These are phyloP conservation scores for Zophobas atratus DNA, from an alignment of 1,140 invertebrate genomes.

Conservation along the genomic window DNA sequence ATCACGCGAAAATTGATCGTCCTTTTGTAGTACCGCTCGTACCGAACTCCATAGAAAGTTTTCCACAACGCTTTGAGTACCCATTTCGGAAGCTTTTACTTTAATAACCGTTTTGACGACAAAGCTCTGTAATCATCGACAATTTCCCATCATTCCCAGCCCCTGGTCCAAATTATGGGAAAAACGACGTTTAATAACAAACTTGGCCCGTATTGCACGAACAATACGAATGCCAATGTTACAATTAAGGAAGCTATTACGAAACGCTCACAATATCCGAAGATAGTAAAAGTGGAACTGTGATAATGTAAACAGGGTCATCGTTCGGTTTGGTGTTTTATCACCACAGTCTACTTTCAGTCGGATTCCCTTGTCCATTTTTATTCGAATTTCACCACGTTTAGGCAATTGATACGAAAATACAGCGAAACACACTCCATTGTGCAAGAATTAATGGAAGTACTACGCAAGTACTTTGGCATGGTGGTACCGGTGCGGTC, in stretches of 20 bases:
- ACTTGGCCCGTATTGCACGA: not conserved
- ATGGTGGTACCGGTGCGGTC: no score
- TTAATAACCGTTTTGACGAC: no score
- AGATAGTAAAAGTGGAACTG: slow-evolving; percentile 27
- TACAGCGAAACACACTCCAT: slow-evolving; percentile 30
- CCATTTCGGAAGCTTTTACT: no score
- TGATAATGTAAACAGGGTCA: slow-evolving; percentile 41
- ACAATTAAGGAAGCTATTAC: slow-evolving; percentile 2
- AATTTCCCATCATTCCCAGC: not conserved
- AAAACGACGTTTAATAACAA: not conserved
- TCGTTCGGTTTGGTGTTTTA: slow-evolving; percentile 11
- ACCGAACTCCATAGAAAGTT: no score
- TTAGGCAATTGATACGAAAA: not conserved
- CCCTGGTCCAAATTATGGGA: not conserved
- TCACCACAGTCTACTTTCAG: slow-evolving; percentile 25
- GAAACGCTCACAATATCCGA: slow-evolving; percentile 8
- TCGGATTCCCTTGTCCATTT: slow-evolving; percentile 6
- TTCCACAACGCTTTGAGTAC: no score
- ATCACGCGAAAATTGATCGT: not conserved
- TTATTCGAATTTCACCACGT: slow-evolving; percentile 25
- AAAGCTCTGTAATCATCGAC: not conserved
- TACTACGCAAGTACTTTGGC: no score
- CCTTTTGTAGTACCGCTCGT: no score
- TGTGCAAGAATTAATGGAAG: slow-evolving; percentile 22
- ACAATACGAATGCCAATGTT: slow-evolving; percentile 33